These are phyloP conservation scores for Carapus acus DNA, from an alignment of 2,797 vertebrate genomes.

Conservation along the genomic window DNA sequence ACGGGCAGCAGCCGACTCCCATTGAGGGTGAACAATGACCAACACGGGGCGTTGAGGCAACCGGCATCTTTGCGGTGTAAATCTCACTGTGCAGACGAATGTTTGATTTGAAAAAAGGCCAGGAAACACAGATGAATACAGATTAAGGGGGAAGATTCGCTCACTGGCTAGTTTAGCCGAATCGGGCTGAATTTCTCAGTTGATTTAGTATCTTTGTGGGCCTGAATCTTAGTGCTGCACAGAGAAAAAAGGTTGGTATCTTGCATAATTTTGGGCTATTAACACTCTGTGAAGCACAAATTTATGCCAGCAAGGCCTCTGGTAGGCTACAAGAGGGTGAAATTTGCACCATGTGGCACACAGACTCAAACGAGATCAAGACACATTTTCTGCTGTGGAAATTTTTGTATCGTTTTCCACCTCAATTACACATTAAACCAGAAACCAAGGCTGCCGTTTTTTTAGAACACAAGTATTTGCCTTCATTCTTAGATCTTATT, in stretches of 20 bases:
- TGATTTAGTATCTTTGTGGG: background rate
- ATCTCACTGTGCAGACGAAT: background rate
- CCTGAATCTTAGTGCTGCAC: background rate
- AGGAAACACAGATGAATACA: background rate
- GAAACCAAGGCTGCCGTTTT: background rate
- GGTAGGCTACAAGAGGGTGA: no score
- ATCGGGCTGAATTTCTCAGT: slow-evolving; percentile 4
- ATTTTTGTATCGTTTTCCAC: no score
- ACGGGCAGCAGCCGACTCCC: slow-evolving; percentile 21
- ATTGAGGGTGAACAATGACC: slow-evolving; percentile 32
- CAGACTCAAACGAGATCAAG: no score
- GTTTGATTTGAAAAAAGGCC: background rate
- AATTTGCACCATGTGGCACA: no score
- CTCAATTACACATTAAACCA: no score
- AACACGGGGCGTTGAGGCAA: slow-evolving; percentile 10
- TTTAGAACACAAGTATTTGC: background rate
- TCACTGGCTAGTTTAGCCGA: background rate
- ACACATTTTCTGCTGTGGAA: no score
- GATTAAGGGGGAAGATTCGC: background rate
- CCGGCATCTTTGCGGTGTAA: background rate
- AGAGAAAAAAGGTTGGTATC: slow-evolving; percentile 7
- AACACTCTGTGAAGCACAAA: no score
- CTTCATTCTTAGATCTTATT: no score
- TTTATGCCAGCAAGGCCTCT: no score
- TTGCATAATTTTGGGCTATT: background rate